Base-by-base conservation (phyloP, 1,140 invertebrate genomes). In the Drosophila baimaii region DNA sequence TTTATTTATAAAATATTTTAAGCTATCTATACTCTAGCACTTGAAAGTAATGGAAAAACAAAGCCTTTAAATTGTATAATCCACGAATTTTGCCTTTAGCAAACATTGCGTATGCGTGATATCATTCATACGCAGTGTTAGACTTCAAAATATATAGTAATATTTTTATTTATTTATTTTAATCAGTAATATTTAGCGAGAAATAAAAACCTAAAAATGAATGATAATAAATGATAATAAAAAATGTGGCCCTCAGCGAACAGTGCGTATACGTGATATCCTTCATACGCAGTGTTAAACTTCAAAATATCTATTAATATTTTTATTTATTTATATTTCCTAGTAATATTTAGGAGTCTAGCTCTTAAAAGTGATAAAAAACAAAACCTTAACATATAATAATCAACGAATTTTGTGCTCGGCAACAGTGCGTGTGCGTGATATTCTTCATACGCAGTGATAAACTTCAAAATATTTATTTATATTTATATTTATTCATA, bases 361-460 rank as follows among this genome's bases (percentile, higher is more conserved):
- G n/a, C n/a, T n/a, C n/a, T n/a, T n/a, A n/a, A n/a, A n/a, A n/a
- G n/a, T n/a, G n/a, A n/a, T n/a, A n/a, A n/a, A n/a, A n/a, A n/a
- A n/a, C n/a, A n/a, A n/a, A n/a, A n/a, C n/a, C n/a, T n/a, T n/a
- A n/a, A n/a, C n/a, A n/a, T n/a, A n/a, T n/a, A n/a, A n/a, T n/a
- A n/a, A n/a, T n/a, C n/a, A n/a, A n/a, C n/a, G n/a, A n/a, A n/a
- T 13, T 31, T 12, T 9, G 2, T 12, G 12, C 4, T 33, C 5
- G 9, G 5, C 25, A 29, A 29, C 46, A 49, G 9, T 33, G 27
- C 21, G n/a, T 56, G 21, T 44, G n/a, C n/a, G 31, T 27, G 4
- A 27, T 27, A 57, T 43, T n/a, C n/a, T 9, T 5, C 35, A 43
- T 43, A 57, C 55, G 56, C n/a, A 47, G 17, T 29, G 56, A 31